These are phyloP conservation scores for Oscheius onirici DNA, from an alignment of 2,888 invertebrate species.

Conservation along the genomic window DNA sequence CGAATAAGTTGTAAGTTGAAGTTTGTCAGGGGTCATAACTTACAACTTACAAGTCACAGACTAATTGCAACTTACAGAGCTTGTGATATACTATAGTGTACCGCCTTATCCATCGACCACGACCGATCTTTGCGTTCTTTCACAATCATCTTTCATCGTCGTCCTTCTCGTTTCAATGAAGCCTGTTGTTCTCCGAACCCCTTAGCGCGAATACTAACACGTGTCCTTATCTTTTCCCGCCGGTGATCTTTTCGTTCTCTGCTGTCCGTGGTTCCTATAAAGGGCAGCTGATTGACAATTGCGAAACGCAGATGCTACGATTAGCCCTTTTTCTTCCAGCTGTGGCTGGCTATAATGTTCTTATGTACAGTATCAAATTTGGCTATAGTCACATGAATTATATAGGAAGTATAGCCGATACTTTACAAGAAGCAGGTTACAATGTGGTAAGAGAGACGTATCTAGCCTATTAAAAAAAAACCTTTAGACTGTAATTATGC, in stretches of 20 bases:
- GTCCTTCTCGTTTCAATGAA: no score
- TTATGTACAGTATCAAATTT: constrained; percentile 41
- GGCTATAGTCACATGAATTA: constrained; percentile 50
- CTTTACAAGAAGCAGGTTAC: constrained; percentile 38
- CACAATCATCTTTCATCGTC: no score
- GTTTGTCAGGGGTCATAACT: no score
- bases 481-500: constrained; percentile 25
- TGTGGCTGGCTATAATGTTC: constrained; percentile 33
- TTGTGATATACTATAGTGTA: no score
- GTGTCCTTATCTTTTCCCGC: constrained; percentile 13
- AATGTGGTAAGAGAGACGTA: constrained; percentile 48
- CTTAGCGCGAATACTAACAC: background rate
- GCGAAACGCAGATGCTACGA: background rate
- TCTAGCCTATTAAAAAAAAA: no score
- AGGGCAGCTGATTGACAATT: background rate
- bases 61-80: no score
- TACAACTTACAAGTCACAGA: no score
- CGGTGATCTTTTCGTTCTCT: background rate
- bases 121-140: no score
- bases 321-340: background rate
- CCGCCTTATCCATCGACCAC: no score
- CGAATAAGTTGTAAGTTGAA: no score
- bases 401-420: constrained; percentile 44
- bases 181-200: no score
- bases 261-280: background rate